Evolutionary conservation across 2,888 invertebrate species (phyloP).

Genomic region (Hypsopygia costalis): DNA sequence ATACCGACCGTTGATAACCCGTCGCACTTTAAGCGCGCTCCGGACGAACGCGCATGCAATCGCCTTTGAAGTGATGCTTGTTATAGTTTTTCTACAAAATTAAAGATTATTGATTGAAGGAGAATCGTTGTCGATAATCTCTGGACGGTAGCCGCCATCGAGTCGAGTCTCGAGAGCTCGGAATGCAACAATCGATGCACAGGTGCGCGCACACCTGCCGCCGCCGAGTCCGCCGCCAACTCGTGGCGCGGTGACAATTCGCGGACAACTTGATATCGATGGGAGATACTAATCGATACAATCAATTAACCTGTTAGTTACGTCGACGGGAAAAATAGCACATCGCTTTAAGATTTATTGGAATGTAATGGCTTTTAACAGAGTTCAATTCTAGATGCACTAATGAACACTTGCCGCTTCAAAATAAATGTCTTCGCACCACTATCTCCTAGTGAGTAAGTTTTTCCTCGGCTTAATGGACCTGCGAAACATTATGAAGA

Average conservation of each 20-base stretch:
- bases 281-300: slow-evolving; percentile 8
- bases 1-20: slow-evolving; percentile 8
- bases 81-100: slow-evolving; percentile 8
- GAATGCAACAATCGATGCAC: slow-evolving; percentile 53
- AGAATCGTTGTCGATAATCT: slow-evolving; percentile 45
- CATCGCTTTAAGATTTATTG: slow-evolving; percentile 7
- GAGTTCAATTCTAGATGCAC: slow-evolving; percentile 2
- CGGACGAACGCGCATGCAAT: slow-evolving; percentile 2
- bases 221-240: slow-evolving; percentile 13
- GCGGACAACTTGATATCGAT: slow-evolving; percentile 27
- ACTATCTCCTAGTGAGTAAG: not conserved
- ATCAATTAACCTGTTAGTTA: slow-evolving; percentile 7
- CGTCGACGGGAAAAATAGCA: slow-evolving; percentile 7
- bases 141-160: slow-evolving; percentile 16
- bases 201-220: slow-evolving; percentile 70
- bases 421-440: slow-evolving; percentile 3
- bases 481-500: not conserved
- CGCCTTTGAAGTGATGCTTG: slow-evolving; percentile 3
- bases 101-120: slow-evolving; percentile 33
- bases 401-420: slow-evolving; percentile 5
- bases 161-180: slow-evolving; percentile 25
- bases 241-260: slow-evolving; percentile 29
- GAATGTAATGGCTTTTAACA: not conserved
- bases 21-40: slow-evolving; percentile 3
- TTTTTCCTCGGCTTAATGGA: slow-evolving; percentile 1